Conservation (phyloP, 1,140 invertebrate species). For the Rhynchophorus ferrugineus region DNA sequence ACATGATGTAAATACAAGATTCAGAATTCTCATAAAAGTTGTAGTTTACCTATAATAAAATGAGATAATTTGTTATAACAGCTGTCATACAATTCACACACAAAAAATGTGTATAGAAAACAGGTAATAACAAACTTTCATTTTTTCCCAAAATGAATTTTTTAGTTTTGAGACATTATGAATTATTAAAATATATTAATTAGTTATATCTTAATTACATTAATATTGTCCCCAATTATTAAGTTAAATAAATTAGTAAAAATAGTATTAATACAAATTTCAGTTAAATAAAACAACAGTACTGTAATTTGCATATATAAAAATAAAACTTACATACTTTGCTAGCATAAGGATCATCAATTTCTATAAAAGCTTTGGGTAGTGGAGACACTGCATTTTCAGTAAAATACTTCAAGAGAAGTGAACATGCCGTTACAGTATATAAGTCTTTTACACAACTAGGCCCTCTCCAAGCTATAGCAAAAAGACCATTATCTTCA, state of each 20-base stretch:
- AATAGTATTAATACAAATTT: too few species aligned
- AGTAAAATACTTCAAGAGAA: conserved; percentile 78
- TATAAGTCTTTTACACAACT: conserved; percentile 50
- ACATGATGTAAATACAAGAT: conserved; percentile 59
- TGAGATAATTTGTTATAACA: too few species aligned
- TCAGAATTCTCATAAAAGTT: conserved; percentile 64
- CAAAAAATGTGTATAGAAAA: too few species aligned
- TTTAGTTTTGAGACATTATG: too few species aligned
- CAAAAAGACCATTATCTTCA: conserved; percentile 75
- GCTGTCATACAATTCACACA: too few species aligned
- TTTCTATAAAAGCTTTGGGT: conserved; percentile 77
- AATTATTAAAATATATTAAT: too few species aligned
- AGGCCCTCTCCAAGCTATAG: conserved; percentile 78
- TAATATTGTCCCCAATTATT: too few species aligned
- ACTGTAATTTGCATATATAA: neutral
- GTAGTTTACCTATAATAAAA: conserved; percentile 56
- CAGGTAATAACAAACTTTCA: too few species aligned
- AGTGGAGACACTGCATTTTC: conserved; percentile 78
- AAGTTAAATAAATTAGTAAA: too few species aligned
- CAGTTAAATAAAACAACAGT: conserved; percentile 1
- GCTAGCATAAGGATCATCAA: conserved; percentile 72
- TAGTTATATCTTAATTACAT: too few species aligned
- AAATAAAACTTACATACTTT: conserved; percentile 47
- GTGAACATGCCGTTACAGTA: conserved; percentile 53
- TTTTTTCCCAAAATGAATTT: too few species aligned